These are phyloP conservation scores for Drosophila multiciliata DNA, from an alignment of 2,888 invertebrate species.

Conservation along the genomic window DNA sequence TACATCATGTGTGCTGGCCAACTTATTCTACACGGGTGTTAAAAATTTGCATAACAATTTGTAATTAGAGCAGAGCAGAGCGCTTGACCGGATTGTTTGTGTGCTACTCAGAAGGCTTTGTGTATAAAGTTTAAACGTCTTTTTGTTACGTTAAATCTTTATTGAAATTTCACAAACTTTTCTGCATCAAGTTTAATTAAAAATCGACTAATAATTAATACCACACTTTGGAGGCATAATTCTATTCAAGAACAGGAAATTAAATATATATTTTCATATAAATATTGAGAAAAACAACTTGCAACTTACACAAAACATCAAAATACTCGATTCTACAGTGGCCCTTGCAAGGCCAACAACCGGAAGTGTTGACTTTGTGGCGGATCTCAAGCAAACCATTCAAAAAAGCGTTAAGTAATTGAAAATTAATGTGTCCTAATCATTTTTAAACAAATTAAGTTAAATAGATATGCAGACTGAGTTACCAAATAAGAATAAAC, in stretches of 20 bases:
- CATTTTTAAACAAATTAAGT: slow-evolving; percentile 37
- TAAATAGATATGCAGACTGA: slow-evolving; percentile 24
- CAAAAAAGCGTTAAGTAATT: slow-evolving; percentile 48
- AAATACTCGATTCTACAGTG: slow-evolving; percentile 36
- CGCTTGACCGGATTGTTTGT: not conserved
- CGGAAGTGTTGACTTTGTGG: slow-evolving; percentile 42
- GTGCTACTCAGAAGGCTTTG: slow-evolving; percentile 30
- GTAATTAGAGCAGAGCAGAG: slow-evolving; percentile 33
- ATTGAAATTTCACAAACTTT: slow-evolving; percentile 20
- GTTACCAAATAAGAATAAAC: slow-evolving; percentile 6
- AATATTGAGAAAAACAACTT: slow-evolving; percentile 1
- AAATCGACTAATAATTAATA: slow-evolving; percentile 13
- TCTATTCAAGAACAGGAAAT: slow-evolving; percentile 35
- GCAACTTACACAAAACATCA: slow-evolving; percentile 15
- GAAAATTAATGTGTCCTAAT: slow-evolving; percentile 53
- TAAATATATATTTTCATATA: no score
- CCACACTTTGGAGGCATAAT: slow-evolving; percentile 13
- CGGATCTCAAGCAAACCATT: slow-evolving; percentile 28
- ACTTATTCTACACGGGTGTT: slow-evolving; percentile 1
- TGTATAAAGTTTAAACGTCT: slow-evolving; percentile 13
- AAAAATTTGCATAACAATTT: slow-evolving; percentile 29
- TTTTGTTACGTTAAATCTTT: slow-evolving; percentile 1
- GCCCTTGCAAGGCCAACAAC: slow-evolving; percentile 52
- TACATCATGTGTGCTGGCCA: slow-evolving; percentile 26
- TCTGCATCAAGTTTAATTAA: slow-evolving; percentile 26